Evolutionary conservation across 2,113 vertebrate genomes (phyloP).

Genomic region (Clarias gariepinus): DNA sequence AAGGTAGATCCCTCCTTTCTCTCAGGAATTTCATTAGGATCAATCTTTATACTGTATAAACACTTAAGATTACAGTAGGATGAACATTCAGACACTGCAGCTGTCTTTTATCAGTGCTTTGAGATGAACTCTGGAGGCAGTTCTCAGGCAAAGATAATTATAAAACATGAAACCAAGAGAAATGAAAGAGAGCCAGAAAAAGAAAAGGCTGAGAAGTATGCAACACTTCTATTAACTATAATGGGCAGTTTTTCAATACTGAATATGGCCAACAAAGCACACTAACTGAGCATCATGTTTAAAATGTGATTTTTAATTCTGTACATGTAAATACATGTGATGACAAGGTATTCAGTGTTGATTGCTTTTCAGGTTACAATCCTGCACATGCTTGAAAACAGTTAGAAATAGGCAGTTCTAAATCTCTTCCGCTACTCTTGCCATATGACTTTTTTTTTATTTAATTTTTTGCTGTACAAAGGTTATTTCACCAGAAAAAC

Average conservation of each 20-base stretch:
- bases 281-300: slow-evolving; percentile 62
- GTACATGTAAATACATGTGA: slow-evolving; percentile 75
- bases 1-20: slow-evolving; percentile 73
- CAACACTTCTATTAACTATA: not conserved
- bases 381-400: slow-evolving; percentile 44
- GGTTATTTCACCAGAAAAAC: slow-evolving; percentile 40
- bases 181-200: not conserved
- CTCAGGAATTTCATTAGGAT: slow-evolving; percentile 75
- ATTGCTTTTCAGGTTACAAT: slow-evolving; percentile 59
- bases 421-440: slow-evolving; percentile 23
- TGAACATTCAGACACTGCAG: not conserved
- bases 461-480: slow-evolving; percentile 40
- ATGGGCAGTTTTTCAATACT: not conserved
- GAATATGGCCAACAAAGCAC: slow-evolving; percentile 55
- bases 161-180: not conserved
- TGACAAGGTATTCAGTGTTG: slow-evolving; percentile 62
- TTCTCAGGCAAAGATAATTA: not conserved
- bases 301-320: slow-evolving; percentile 72
- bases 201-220: not conserved
- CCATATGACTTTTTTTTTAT: not conserved
- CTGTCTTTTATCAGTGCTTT: not conserved
- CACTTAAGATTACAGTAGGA: slow-evolving; percentile 20
- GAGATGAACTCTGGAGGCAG: not conserved
- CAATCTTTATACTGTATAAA: slow-evolving; percentile 34
- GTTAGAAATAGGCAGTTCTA: slow-evolving; percentile 39